Percentiles rank a stretch among this genome's conserved stretches.
phyloP scores from a whole-genome alignment of 2,797 vertebrate species.

The Sebastolobus altivelis region DNA sequence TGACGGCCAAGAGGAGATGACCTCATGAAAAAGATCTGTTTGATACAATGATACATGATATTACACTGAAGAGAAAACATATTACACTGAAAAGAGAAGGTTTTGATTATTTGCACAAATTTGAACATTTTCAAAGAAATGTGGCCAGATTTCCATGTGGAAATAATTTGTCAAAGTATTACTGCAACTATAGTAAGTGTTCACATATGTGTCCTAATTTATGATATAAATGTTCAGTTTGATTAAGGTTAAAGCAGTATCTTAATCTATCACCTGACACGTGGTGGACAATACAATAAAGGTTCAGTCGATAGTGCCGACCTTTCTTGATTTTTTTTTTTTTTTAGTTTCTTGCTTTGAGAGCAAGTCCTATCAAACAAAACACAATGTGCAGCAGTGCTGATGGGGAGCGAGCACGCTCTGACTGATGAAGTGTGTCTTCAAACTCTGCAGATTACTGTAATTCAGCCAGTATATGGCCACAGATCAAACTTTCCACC shows the following conservation, averaged over 20 bases:
- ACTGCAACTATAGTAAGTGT: background rate
- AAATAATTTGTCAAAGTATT: constrained; percentile 1
- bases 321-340: background rate
- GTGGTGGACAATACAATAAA: constrained; percentile 2
- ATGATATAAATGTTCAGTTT: background rate
- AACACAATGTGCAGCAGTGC: constrained; percentile 39
- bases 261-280: constrained; percentile 10
- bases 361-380: constrained; percentile 25
- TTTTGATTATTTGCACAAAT: constrained; percentile 13
- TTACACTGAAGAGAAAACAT: background rate
- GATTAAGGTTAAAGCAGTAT: background rate
- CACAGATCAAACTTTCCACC: constrained; percentile 74
- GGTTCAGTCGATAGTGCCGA: background rate
- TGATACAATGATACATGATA: background rate
- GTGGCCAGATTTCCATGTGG: constrained; percentile 1
- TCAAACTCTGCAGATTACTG: constrained; percentile 70
- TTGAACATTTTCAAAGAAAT: background rate
- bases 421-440: constrained; percentile 76
- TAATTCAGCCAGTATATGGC: constrained; percentile 63
- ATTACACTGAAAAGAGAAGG: background rate
- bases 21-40: constrained; percentile 2
- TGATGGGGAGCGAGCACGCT: constrained; percentile 27
- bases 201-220: constrained; percentile 4
- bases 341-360: constrained; percentile 14
- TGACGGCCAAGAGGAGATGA: background rate